Base-by-base conservation (phyloP, 2,113 vertebrate species). In the Pipra filicauda region DNA sequence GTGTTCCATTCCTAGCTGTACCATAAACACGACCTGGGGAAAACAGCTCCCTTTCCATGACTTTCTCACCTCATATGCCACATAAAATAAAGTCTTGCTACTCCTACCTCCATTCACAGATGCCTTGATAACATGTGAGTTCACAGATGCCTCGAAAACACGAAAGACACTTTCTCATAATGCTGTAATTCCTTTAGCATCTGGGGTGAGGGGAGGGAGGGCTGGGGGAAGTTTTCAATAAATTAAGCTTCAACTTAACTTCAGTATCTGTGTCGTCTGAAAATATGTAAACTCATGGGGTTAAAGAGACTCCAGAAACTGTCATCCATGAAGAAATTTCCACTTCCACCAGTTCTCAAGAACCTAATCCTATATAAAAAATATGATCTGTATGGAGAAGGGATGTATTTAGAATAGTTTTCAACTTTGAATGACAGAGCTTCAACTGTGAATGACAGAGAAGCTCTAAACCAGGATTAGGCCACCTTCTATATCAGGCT, bases 321-420 rank as follows among this genome's bases (percentile, higher is more conserved):
- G 14, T 74, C 92, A 54, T 96, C 95, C n/a, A 72, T 98, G 97
- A 91, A 90, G 90, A 98, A 96, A 28, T 90, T 98, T 69, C 96
- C 92, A 20, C 96, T 99, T 44, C 99, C 99, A 89, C 88, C 97
- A 85, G 64, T 98, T 87, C 96, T 99, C 76, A 98, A 91, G 95
- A 96, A 97, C 91, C 99, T 98, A 62, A 96, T 99, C 92, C 92
- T 98, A 83, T 99, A 98, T 97, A 98, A 98, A 92, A 98, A 99
- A 30, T 98, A 98, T 80, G 98, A 99, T 87, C 97, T 99, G 44
- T 99, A 99, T 93, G 97, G 97, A 67, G 96, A 96, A 91, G 93
- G 94, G 46, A 91, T 98, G 72, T 59, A 86, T 37, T 70, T 97
- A 83, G 89, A 79, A 35, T 97, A 96, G 89, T 44, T 93, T 41